Evolutionary conservation across 2,888 invertebrate genomes (phyloP).

Genomic region (Acleris sparsana): DNA sequence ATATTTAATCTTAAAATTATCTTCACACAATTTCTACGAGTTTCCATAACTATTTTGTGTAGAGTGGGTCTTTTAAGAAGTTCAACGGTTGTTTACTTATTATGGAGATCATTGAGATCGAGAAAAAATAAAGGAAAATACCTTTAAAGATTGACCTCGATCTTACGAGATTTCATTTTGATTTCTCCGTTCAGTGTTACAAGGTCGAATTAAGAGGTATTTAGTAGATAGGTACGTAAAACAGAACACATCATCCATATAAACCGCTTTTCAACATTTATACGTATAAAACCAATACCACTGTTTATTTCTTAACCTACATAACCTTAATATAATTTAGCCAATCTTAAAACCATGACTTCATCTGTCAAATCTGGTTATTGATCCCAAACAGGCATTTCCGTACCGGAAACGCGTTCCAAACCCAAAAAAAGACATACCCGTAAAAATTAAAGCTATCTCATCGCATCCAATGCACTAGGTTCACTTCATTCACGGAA

Average conservation of each 20-base stretch:
- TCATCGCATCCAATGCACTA: slow-evolving; percentile 65
- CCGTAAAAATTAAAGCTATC: slow-evolving; percentile 63
- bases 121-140: slow-evolving; percentile 5
- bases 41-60: no score
- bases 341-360: slow-evolving; percentile 55
- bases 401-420: slow-evolving; percentile 49
- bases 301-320: slow-evolving; percentile 8
- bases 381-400: slow-evolving; percentile 58
- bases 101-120: background rate
- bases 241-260: slow-evolving; percentile 2
- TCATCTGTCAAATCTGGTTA: slow-evolving; percentile 60
- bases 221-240: no score
- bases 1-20: no score
- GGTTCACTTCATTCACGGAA: slow-evolving; percentile 57
- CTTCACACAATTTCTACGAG: no score
- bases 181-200: slow-evolving; percentile 28
- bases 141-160: slow-evolving; percentile 13
- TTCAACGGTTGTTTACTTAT: background rate
- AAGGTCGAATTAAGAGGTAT: slow-evolving; percentile 21
- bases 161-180: slow-evolving; percentile 22
- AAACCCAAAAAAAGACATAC: slow-evolving; percentile 53
- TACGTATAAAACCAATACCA: background rate
- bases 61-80: background rate
- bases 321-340: slow-evolving; percentile 28
- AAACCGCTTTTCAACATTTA: background rate